Evolutionary conservation across 2,888 invertebrate species (phyloP), one percentile per base, ranked within the genome.

Genomic region (Eupithecia vulgata): DNA sequence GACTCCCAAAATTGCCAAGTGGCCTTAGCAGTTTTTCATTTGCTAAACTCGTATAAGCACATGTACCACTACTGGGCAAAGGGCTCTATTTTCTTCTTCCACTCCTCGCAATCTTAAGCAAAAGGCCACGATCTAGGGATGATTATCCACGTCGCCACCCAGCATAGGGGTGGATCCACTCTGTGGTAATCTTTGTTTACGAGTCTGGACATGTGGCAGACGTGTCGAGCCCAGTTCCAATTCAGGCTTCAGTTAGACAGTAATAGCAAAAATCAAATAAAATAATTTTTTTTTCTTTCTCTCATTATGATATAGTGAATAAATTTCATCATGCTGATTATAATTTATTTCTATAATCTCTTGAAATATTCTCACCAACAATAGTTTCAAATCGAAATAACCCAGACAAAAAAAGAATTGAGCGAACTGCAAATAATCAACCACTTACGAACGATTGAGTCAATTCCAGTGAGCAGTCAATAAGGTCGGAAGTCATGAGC

Each of bases 401-500:
- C 65, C 17, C 70, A 64, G 59, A 75, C 71, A 52, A 75, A 62
- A 68, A 74, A 67, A 61, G 40, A 65, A 42, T 40, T 62, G 59
- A 59, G 67, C 67, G 67, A 71, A 67, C 61, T 52, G 45, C 72
- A 64, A 68, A 72, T 75, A 45, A 71, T 67, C 35, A 61, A 65
- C 67, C 73, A 76, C 71, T 76, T 73, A 71, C 71, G 45, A 25
- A 30, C 70, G 68, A 72, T 75, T 72, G 70, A 75, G 72, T 66
- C 74, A 72, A 70, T 75, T n/a, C 35, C 57, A 65, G 21, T 52
- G 67, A 65, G 45, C 69, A 70, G 73, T 73, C 77, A 76, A 77
- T 75, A 74, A 73, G 87, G 87, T 89, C 86, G 87, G 81, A 84
- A 83, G 83, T 84, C 84, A 82, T 74, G 80, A 84, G 82, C 84